Evolutionary conservation across 1,140 invertebrate genomes (phyloP), one percentile per base, ranked within the genome.

Genomic region (Pseudachorutes palmiensis): DNA sequence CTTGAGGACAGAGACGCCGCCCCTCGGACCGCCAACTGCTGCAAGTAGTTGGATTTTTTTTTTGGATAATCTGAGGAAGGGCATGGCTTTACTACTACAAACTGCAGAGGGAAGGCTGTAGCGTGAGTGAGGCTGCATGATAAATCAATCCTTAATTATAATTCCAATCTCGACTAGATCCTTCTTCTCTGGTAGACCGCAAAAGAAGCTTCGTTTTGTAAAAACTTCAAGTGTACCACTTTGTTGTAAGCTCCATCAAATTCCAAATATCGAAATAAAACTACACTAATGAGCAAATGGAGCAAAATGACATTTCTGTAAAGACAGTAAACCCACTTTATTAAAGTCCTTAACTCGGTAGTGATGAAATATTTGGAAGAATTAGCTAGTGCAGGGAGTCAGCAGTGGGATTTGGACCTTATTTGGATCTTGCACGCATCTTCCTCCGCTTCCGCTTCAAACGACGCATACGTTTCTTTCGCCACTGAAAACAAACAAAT

Each of bases 21-120:
- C 68, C 85, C 86, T 76, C 85, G 89, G 81, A 87, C 90, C 83
- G 80, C 85, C 75, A 89, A 90, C 81, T 95, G 93, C 83, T 95
- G 92, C 88, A 92, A 92, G 88, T 92, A 89, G 91, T 12, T 12
- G 28, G 24, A 49, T 45, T 19, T 45, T 9, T 19, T 19, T 19
- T 19, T n/a, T n/a, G n/a, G n/a, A 45, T 45, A 19, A 12, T 19
- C 9, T 19, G 36, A 12, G 36, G 9, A 45, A 12, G 36, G 36
- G 19, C 36, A 9, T 45, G 36, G 36, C 36, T 45, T 45, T 45
- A 45, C 36, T 45, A 45, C 36, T 45, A 19, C 19, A 45, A 9
- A 45, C 36, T 45, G 36, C 9, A 45, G 9, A 12, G 19, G 36
- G 36, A 19, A 45, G 36, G 36, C 9, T 45, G 36, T 19, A 45